phyloP scores from a whole-genome alignment of 2,888 invertebrate species.

The Drosophila subsilvestris region DNA sequence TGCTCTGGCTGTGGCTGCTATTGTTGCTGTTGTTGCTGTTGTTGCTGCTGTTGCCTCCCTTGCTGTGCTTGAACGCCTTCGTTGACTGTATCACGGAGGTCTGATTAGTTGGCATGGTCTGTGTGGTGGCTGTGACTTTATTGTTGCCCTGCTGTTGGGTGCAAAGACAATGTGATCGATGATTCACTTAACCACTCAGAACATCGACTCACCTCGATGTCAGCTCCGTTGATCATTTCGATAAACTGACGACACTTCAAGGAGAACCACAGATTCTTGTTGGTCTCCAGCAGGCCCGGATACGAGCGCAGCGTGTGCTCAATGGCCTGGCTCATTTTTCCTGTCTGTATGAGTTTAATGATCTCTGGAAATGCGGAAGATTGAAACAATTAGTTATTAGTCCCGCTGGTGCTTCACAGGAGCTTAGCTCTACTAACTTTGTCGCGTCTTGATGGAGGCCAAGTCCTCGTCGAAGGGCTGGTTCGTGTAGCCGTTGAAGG shows the following conservation, averaged over 20 bases:
- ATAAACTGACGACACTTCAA: slow-evolving; percentile 99
- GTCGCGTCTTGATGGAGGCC: slow-evolving; percentile 97
- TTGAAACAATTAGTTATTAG: background rate
- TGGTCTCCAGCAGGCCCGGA: slow-evolving; percentile 96
- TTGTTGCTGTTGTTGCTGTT: slow-evolving; percentile 28
- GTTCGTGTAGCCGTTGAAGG: slow-evolving; percentile 95
- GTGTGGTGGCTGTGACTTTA: slow-evolving; percentile 75
- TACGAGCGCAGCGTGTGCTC: slow-evolving; percentile 94
- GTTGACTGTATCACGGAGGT: slow-evolving; percentile 94
- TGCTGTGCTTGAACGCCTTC: slow-evolving; percentile 83
- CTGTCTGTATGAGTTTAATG: slow-evolving; percentile 94
- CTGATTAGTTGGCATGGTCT: slow-evolving; percentile 85
- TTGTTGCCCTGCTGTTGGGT: slow-evolving; percentile 63
- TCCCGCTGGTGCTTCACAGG: background rate
- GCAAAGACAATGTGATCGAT: background rate
- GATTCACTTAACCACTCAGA: background rate
- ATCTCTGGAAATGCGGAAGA: slow-evolving; percentile 89
- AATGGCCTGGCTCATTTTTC: slow-evolving; percentile 98
- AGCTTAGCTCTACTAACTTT: slow-evolving; percentile 87
- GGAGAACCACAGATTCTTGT: slow-evolving; percentile 96
- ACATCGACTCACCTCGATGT: slow-evolving; percentile 86
- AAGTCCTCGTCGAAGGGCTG: slow-evolving; percentile 96
- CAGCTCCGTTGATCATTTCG: slow-evolving; percentile 98
- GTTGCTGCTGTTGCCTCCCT: slow-evolving; percentile 54
- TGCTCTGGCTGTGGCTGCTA: slow-evolving; percentile 25